Evolutionary conservation across 2,888 invertebrate genomes (phyloP).

Genomic region (Perizoma affinitatum): DNA sequence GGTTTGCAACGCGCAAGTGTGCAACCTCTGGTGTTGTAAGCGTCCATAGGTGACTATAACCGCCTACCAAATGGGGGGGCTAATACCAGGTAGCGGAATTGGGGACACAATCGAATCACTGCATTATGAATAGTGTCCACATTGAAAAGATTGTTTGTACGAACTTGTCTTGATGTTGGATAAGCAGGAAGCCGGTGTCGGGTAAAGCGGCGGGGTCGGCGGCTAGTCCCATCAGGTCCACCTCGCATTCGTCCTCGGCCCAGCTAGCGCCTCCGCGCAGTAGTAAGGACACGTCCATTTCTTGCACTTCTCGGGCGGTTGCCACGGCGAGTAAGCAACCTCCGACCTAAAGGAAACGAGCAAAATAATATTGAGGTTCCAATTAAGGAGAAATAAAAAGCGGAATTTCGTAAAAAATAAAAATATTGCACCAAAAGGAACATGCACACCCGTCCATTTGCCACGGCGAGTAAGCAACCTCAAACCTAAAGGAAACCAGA

Average conservation of each 20-base stretch:
- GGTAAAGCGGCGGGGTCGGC: conserved; percentile 90
- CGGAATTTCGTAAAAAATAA: too few species aligned
- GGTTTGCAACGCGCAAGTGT: too few species aligned
- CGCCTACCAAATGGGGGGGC: too few species aligned
- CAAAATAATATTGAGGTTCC: background rate
- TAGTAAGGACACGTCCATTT: conserved; percentile 97
- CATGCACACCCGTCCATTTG: conserved; percentile 92
- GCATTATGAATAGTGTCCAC: too few species aligned
- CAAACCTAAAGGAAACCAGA: conserved; percentile 82
- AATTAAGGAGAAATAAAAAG: too few species aligned
- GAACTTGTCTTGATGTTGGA: conserved; percentile 88
- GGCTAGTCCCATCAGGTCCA: conserved; percentile 94
- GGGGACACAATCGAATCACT: too few species aligned
- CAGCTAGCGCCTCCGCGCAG: conserved; percentile 95
- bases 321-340: conserved; percentile 94
- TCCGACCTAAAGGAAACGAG: conserved; percentile 82
- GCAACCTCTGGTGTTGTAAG: too few species aligned
- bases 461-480: conserved; percentile 93
- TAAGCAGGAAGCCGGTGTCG: conserved; percentile 94
- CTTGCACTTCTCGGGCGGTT: conserved; percentile 98
- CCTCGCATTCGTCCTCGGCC: conserved; percentile 98
- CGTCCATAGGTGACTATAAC: too few species aligned
- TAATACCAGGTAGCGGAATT: too few species aligned
- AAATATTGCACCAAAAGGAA: too few species aligned
- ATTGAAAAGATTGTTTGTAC: conserved; percentile 19